These are phyloP conservation scores for Euschistus heros DNA, from an alignment of 1,140 invertebrate genomes.

Conservation along the genomic window DNA sequence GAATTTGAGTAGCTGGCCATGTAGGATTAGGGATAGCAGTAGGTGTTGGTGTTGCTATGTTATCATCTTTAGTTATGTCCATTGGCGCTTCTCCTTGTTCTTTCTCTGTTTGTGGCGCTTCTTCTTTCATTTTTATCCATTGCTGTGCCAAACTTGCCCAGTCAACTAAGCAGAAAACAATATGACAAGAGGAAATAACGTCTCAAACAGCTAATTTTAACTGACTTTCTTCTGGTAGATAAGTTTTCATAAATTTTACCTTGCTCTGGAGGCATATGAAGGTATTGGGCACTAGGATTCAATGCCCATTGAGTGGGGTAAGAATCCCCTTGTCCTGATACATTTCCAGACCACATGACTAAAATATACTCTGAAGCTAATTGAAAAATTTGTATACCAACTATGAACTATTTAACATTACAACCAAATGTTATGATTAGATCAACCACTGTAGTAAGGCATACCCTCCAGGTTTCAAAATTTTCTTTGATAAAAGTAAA, in stretches of 20 bases:
- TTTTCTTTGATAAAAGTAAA: too few species aligned
- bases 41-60: background rate
- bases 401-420: too few species aligned
- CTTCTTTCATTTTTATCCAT: slow-evolving; percentile 95
- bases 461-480: too few species aligned
- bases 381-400: too few species aligned
- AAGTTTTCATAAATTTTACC: slow-evolving; percentile 32
- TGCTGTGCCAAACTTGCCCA: slow-evolving; percentile 92
- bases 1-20: background rate
- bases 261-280: slow-evolving; percentile 43
- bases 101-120: slow-evolving; percentile 17
- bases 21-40: background rate
- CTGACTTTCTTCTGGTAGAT: background rate
- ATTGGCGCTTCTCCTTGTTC: slow-evolving; percentile 68
- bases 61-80: slow-evolving; percentile 64
- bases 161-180: slow-evolving; percentile 51
- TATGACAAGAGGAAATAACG: background rate
- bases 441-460: too few species aligned
- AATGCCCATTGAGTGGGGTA: slow-evolving; percentile 47
- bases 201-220: background rate
- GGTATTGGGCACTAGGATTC: slow-evolving; percentile 51
- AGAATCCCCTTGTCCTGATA: slow-evolving; percentile 1
- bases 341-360: slow-evolving; percentile 13
- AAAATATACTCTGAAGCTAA: background rate
- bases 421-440: too few species aligned